Percentiles rank a stretch among this genome's conserved stretches.
Conservation (phyloP, 1,140 invertebrate species). For the Drosophila rufa region DNA sequence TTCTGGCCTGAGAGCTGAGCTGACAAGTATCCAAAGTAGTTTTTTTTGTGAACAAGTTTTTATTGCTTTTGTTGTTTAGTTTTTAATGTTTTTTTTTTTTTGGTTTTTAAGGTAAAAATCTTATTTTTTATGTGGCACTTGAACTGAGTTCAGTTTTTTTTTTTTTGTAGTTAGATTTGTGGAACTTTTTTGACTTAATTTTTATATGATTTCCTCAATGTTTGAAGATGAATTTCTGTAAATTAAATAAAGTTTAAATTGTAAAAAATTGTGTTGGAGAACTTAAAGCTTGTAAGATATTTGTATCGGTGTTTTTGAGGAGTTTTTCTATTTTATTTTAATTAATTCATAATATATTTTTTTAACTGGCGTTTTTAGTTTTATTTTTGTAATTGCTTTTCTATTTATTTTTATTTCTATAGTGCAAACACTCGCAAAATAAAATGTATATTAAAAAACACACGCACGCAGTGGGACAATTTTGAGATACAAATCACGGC, state of each 20-base stretch:
- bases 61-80: slow-evolving; percentile 38
- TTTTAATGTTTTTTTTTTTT: slow-evolving; percentile 27
- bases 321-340: background rate
- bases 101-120: slow-evolving; percentile 18
- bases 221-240: slow-evolving; percentile 7
- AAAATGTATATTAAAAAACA: slow-evolving; percentile 25
- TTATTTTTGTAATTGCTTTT: background rate
- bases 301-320: background rate
- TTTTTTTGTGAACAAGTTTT: slow-evolving; percentile 59
- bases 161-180: slow-evolving; percentile 1
- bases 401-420: background rate
- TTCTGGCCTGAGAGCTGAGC: slow-evolving; percentile 44
- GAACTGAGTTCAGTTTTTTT: slow-evolving; percentile 25
- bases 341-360: background rate
- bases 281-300: background rate
- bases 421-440: background rate
- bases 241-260: background rate
- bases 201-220: background rate
- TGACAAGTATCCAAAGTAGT: slow-evolving; percentile 66
- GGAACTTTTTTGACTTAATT: slow-evolving; percentile 2
- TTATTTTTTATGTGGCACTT: slow-evolving; percentile 27
- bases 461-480: slow-evolving; percentile 38
- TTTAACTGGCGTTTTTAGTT: too few species aligned
- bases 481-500: slow-evolving; percentile 49
- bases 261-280: background rate